A percentile compares a stretch with the other conserved stretches of the same genome.
phyloP scores from a whole-genome alignment of 2,888 invertebrate genomes.

The Sinohyriopsis cumingii region DNA sequence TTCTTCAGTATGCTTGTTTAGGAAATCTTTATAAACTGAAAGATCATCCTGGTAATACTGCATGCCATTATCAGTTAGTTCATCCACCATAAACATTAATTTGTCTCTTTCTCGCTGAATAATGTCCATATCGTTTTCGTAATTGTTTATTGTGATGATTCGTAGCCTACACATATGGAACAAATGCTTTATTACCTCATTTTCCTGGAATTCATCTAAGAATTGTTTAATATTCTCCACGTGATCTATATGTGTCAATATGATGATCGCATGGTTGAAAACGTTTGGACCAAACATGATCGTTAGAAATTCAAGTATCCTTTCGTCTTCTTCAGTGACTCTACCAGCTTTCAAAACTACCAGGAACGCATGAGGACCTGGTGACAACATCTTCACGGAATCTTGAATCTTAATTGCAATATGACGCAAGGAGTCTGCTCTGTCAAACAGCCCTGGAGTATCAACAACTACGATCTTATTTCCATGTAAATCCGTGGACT shows the following conservation, averaged over 20 bases:
- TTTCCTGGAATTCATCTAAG: background rate
- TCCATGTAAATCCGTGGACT: background rate
- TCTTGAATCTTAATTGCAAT: background rate
- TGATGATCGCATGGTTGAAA: background rate
- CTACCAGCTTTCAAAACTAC: background rate
- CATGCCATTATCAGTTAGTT: no score
- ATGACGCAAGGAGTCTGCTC: accelerated
- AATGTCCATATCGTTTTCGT: no score
- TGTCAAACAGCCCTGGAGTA: background rate
- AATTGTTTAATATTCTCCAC: background rate
- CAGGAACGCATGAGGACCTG: background rate
- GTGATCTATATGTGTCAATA: background rate
- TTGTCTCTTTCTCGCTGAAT: no score
- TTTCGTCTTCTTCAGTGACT: background rate
- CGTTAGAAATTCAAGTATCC: background rate
- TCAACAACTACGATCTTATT: background rate
- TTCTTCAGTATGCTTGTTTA: no score
- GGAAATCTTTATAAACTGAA: no score
- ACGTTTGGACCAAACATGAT: background rate
- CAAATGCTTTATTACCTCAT: no score
- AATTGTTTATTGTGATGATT: no score
- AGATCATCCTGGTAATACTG: no score
- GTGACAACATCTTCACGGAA: background rate
- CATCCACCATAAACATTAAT: no score
- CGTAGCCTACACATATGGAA: no score